Conservation (phyloP, 2,888 invertebrate genomes). For the Agrotis ipsilon region DNA sequence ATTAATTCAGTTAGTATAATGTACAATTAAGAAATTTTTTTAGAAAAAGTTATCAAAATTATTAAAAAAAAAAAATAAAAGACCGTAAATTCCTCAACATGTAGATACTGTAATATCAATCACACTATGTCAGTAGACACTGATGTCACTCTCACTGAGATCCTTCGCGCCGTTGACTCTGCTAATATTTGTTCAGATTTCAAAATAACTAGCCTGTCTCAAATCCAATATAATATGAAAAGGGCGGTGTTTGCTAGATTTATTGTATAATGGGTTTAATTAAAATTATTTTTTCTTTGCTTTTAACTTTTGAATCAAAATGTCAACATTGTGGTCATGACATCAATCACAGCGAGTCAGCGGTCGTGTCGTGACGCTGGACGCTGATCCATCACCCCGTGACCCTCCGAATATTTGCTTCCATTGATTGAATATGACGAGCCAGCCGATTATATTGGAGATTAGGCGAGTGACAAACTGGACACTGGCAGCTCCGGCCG, state of each 20-base stretch:
- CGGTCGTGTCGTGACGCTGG: slow-evolving; percentile 5
- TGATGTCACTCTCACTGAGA: not conserved
- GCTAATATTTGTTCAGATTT: slow-evolving; percentile 17
- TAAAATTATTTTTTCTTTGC: not conserved
- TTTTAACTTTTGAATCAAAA: slow-evolving; percentile 4
- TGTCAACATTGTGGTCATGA: slow-evolving; percentile 3
- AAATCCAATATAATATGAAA: not conserved
- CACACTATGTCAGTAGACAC: slow-evolving; percentile 1
- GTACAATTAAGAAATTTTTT: no score
- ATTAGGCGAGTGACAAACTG: slow-evolving; percentile 6
- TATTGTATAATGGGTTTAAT: not conserved
- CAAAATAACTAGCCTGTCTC: slow-evolving; percentile 1
- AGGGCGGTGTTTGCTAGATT: not conserved
- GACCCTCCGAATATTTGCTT: slow-evolving; percentile 43
- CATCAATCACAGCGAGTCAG: slow-evolving; percentile 40
- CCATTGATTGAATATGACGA: slow-evolving; percentile 41
- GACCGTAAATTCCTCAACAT: not conserved
- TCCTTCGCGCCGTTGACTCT: not conserved
- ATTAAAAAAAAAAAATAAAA: no score
- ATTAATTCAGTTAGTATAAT: no score
- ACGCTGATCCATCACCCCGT: slow-evolving; percentile 32
- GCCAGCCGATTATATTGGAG: slow-evolving; percentile 13
- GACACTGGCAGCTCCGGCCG: not conserved
- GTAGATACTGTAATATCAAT: not conserved
- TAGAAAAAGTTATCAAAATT: no score